Evolutionary conservation across 2,888 invertebrate species (phyloP).

Genomic region (Chymomyza caudatula): DNA sequence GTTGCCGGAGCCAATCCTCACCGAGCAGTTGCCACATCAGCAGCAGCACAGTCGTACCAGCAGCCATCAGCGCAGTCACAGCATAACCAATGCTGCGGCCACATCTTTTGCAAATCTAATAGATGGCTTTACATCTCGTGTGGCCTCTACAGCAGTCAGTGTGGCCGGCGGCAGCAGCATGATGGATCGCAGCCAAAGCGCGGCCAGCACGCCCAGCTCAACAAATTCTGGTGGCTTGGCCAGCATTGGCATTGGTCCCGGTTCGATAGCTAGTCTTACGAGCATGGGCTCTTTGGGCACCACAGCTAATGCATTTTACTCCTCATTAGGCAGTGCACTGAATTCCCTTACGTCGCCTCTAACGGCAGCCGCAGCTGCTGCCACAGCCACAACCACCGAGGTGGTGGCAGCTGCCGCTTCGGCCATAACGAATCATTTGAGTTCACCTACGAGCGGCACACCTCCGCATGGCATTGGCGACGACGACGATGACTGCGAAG

Average conservation of each 20-base stretch:
- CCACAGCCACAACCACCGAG: constrained; percentile 73
- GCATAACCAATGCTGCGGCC: constrained; percentile 65
- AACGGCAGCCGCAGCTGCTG: constrained; percentile 74
- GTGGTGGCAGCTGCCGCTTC: constrained; percentile 73
- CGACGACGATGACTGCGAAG: constrained; percentile 66
- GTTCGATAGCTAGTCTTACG: constrained; percentile 69
- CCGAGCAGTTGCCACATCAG: background rate
- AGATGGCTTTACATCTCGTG: constrained; percentile 74
- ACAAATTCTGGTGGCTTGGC: constrained; percentile 50
- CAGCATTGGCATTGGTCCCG: constrained; percentile 45
- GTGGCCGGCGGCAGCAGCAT: constrained; percentile 52
- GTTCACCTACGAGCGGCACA: constrained; percentile 73
- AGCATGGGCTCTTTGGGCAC: constrained; percentile 71
- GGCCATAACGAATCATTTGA: constrained; percentile 73
- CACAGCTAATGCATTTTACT: constrained; percentile 75
- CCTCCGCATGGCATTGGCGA: constrained; percentile 66
- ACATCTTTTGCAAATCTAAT: constrained; percentile 74
- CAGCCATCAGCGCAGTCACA: constrained; percentile 59
- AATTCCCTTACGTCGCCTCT: constrained; percentile 74
- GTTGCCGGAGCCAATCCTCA: constrained; percentile 15
- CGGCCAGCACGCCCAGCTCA: constrained; percentile 71
- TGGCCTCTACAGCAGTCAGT: constrained; percentile 73
- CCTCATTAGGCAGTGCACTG: constrained; percentile 72
- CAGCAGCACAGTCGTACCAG: constrained; percentile 12
- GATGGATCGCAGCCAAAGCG: constrained; percentile 61